phyloP scores from a whole-genome alignment of 37 sponge, comb jelly and placozoan genomes.

The Crambe crambe region DNA sequence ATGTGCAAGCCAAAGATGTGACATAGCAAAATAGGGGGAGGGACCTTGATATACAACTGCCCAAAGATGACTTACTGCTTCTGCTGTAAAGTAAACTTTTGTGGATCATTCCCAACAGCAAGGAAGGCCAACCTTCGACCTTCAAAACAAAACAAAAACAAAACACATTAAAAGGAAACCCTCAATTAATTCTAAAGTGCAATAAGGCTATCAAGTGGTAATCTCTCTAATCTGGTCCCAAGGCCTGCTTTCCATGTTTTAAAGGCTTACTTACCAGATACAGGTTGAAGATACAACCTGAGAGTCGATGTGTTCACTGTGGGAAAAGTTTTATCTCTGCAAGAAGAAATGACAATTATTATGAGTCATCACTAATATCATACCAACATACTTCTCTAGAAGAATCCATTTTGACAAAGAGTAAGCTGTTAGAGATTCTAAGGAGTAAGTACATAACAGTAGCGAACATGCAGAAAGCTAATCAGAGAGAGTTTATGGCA shows the following conservation, averaged over 20 bases:
- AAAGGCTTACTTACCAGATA: conserved; percentile 21
- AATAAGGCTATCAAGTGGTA: too few species aligned
- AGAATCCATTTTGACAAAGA: conserved; percentile 15
- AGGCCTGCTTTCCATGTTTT: background rate
- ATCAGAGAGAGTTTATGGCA: background rate
- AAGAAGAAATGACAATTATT: background rate
- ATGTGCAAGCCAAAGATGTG: background rate
- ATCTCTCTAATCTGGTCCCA: background rate
- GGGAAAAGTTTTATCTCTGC: conserved; percentile 31
- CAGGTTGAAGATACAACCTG: conserved; percentile 4
- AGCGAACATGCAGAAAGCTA: background rate
- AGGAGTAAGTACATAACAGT: background rate
- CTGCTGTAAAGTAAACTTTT: conserved; percentile 9
- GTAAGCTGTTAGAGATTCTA: conserved; percentile 15
- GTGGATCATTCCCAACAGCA: conserved; percentile 21
- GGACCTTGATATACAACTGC: too few species aligned
- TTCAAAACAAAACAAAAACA: background rate
- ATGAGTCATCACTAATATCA: background rate
- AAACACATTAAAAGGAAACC: background rate
- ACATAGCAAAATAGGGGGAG: too few species aligned
- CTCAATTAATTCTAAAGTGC: too few species aligned
- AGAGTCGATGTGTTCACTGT: conserved; percentile 28
- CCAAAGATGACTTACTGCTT: conserved; percentile 53
- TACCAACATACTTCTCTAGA: conserved; percentile 8
- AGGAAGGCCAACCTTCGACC: conserved; percentile 32